Percentiles rank a stretch among this genome's conserved stretches.
Evolutionary conservation across 1,140 invertebrate genomes (phyloP).

Genomic region (Bombus ignitus): DNA sequence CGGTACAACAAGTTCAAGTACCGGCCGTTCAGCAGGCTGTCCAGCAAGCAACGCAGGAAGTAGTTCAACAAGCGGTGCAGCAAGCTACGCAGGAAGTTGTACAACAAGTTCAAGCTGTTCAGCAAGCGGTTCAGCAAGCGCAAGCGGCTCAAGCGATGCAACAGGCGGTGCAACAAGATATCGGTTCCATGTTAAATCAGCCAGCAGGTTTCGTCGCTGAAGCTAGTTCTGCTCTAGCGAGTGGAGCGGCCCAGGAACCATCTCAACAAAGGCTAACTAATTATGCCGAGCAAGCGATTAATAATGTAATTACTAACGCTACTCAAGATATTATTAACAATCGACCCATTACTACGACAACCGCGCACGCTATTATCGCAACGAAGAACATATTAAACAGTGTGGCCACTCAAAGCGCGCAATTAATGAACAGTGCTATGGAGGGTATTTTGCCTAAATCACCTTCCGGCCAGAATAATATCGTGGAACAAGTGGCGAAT

Average conservation of each 20-base stretch:
- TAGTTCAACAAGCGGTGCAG: constrained; percentile 84
- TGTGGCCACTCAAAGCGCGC: constrained; percentile 80
- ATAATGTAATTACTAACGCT: constrained; percentile 79
- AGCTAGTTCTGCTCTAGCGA: constrained; percentile 79
- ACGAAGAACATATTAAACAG: constrained; percentile 81
- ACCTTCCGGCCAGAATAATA: constrained; percentile 72
- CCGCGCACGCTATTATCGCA: constrained; percentile 80
- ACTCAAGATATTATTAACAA: constrained; percentile 81
- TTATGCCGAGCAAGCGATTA: constrained; percentile 80
- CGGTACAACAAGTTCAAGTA: constrained; percentile 80
- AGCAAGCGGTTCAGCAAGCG: constrained; percentile 84
- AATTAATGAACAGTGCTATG: constrained; percentile 80
- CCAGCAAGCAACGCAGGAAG: constrained; percentile 85
- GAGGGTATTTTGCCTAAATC: constrained; percentile 80
- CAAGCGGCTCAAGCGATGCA: constrained; percentile 82
- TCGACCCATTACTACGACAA: constrained; percentile 78
- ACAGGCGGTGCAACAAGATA: constrained; percentile 81
- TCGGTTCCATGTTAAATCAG: constrained; percentile 79
- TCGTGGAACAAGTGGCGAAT: constrained; percentile 78
- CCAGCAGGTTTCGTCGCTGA: constrained; percentile 79
- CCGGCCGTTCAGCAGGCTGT: constrained; percentile 79
- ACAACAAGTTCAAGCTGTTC: constrained; percentile 84
- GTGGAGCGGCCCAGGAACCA: constrained; percentile 78
- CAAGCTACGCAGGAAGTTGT: constrained; percentile 79
- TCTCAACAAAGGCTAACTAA: constrained; percentile 79